Evolutionary conservation across 2,797 vertebrate genomes (phyloP), one percentile per base, ranked within the genome.

Genomic region (Crenichthys baileyi): DNA sequence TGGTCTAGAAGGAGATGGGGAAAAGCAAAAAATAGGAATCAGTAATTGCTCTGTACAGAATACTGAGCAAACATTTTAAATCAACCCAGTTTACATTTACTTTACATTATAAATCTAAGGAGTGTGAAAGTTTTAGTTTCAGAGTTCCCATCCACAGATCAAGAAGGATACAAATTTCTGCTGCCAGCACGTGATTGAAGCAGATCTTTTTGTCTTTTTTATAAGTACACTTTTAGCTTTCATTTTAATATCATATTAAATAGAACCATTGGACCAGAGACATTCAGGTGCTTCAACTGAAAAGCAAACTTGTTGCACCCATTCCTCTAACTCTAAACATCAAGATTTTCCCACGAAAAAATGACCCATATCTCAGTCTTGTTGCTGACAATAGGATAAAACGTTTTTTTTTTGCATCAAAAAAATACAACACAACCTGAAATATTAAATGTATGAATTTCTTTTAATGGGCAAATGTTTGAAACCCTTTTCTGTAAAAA

Each of bases 1-100:
- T 0, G 96, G 96, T 77, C 95, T 97, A 18, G 79, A 31, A 56
- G 24, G 67, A 74, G 5, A 31, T 6, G 3, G 29, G 31, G 26
- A 1, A 31, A 72, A 72, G 22, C 31, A 63, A 12, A 68, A 65
- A 39, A 36, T 22, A 0, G 1, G 1, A 41, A 65, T 39, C 20
- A 11, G 7, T 22, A 41, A 65, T 20, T 24, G 36, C 5, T 68
- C 8, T 13, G 22, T 11, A 13, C 9, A 44, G 8, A 24, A 41
- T 41, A 9, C 3, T 2, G 4, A 5, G 4, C 3, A 44, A 22
- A 68, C 11, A 7, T 41, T n/a, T 68, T 2, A 36, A 36, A n/a
- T 44, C 22, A 15, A 13, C 4, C 11, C 1, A 22, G 24, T 44
- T 41, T 44, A n/a, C n/a, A n/a, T n/a, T n/a, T n/a, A n/a, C 4